Conservation (phyloP, 2,888 invertebrate genomes). For the Macaria notata region DNA sequence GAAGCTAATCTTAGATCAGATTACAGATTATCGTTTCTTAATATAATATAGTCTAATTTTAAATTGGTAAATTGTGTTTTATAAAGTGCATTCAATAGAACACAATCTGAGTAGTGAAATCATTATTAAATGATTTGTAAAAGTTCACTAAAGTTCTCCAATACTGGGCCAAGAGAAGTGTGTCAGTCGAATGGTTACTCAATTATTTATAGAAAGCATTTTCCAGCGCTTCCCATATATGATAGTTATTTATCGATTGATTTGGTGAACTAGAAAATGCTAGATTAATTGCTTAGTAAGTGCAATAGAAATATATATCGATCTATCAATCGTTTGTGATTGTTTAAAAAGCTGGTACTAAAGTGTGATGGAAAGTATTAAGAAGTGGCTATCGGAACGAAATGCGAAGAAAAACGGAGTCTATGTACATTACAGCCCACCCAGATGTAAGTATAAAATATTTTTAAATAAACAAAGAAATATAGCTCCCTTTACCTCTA, state of each 20-base stretch:
- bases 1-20: too few species aligned
- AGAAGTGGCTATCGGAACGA: slow-evolving; percentile 60
- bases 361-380: slow-evolving; percentile 58
- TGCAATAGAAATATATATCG: too few species aligned
- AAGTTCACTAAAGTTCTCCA: slow-evolving; percentile 10
- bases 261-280: too few species aligned
- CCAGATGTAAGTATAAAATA: slow-evolving; percentile 77
- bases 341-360: too few species aligned
- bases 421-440: slow-evolving; percentile 85
- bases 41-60: background rate
- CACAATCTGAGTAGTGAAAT: too few species aligned
- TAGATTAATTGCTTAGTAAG: too few species aligned
- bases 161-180: slow-evolving; percentile 37
- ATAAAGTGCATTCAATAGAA: too few species aligned
- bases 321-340: too few species aligned
- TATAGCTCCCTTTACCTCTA: background rate
- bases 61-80: background rate
- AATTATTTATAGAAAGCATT: slow-evolving; percentile 64
- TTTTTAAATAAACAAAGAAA: too few species aligned
- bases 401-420: slow-evolving; percentile 73
- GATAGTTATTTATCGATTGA: slow-evolving; percentile 11
- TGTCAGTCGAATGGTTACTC: slow-evolving; percentile 53
- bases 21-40: too few species aligned
- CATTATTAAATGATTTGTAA: too few species aligned
- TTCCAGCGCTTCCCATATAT: slow-evolving; percentile 37